A percentile compares a stretch with the other conserved stretches of the same genome.
Conservation (phyloP, 2,888 invertebrate species). For the Girardia tigrina region DNA sequence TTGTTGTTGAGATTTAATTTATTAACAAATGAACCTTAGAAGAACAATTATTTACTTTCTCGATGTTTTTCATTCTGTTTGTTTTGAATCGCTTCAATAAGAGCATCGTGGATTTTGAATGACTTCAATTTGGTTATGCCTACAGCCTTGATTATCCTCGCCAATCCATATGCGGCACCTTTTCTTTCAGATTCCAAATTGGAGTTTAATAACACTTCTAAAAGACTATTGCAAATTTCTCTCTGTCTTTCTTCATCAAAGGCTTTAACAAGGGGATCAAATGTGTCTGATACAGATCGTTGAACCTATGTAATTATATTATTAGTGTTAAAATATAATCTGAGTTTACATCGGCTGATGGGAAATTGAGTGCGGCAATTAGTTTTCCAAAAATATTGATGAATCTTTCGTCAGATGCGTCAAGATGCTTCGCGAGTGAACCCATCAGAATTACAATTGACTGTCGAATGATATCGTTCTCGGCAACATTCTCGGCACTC, state of each 20-base stretch:
- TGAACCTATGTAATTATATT: too few relatives aligned
- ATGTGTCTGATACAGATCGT: constrained; percentile 60
- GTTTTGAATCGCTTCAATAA: constrained; percentile 82
- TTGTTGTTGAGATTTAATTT: too few relatives aligned
- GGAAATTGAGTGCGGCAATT: constrained; percentile 78
- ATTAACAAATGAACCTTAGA: too few relatives aligned
- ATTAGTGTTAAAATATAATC: too few relatives aligned
- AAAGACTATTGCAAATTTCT: constrained; percentile 67
- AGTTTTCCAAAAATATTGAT: constrained; percentile 82
- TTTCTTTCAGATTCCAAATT: constrained; percentile 48
- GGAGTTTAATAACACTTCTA: constrained; percentile 45
- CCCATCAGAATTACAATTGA: constrained; percentile 93
- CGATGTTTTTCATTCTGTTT: constrained; percentile 84
- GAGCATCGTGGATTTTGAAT: constrained; percentile 79
- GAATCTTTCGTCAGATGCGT: constrained; percentile 70
- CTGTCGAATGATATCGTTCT: constrained; percentile 79
- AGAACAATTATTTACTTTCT: constrained; percentile 70
- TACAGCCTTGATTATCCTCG: constrained; percentile 82
- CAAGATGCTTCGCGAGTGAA: constrained; percentile 82
- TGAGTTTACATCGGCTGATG: constrained; percentile 65
- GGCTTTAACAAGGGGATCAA: constrained; percentile 78
- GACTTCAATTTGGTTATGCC: constrained; percentile 87
- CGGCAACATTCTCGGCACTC: constrained; percentile 74
- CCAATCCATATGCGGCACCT: constrained; percentile 91
- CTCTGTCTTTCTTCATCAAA: constrained; percentile 62